These are phyloP conservation scores for Bovichtus variegatus DNA, from an alignment of 2,797 vertebrate genomes.

Conservation along the genomic window DNA sequence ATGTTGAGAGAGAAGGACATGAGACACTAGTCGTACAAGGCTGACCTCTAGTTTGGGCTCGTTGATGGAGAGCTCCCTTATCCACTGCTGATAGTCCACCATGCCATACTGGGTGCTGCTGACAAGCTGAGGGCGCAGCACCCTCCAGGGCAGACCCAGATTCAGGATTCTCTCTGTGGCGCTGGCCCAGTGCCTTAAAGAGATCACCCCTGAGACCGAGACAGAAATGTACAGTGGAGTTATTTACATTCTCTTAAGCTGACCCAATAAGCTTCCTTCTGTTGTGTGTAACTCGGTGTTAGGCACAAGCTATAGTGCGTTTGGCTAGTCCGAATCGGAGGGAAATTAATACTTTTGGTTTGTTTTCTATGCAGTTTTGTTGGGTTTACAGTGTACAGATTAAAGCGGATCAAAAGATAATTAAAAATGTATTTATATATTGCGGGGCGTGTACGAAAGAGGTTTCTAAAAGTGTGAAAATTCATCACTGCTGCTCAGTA, in stretches of 20 bases:
- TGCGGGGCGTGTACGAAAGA: no score
- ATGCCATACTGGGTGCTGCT: constrained; percentile 63
- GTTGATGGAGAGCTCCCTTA: constrained; percentile 87
- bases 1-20: neutral
- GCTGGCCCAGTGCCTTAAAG: constrained; percentile 89
- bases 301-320: no score
- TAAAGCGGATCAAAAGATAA: no score
- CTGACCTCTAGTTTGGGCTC: constrained; percentile 84
- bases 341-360: no score
- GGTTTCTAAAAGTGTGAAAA: neutral
- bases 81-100: constrained; percentile 91
- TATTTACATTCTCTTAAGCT: neutral
- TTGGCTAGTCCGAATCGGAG: no score
- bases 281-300: neutral
- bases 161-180: constrained; percentile 88
- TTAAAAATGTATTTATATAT: no score
- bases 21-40: neutral
- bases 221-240: neutral
- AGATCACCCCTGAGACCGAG: constrained; percentile 84
- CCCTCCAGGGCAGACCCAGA: constrained; percentile 92
- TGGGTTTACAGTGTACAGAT: no score
- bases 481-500: constrained; percentile 52
- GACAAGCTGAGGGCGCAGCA: constrained; percentile 91
- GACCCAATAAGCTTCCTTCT: neutral
- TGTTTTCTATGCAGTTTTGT: no score